Base-by-base conservation (phyloP, 2,888 invertebrate genomes). In the Rugalucina vietnamica region DNA sequence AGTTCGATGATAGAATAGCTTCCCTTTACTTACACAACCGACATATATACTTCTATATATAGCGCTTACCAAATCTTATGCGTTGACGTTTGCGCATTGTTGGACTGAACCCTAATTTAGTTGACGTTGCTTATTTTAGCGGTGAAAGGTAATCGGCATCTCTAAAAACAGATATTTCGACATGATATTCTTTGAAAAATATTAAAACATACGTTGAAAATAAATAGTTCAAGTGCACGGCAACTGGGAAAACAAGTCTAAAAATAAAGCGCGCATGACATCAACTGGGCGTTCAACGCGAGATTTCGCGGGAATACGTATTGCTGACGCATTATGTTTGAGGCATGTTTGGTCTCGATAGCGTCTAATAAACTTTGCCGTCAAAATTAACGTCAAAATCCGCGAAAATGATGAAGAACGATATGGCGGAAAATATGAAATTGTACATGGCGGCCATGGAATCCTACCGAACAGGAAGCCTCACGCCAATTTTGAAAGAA, bases 401-500 rank as follows among this genome's bases (percentile, higher is more conserved):
- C 60, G 60, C 60, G 65, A 39, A 37, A 57, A 60, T 34, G 37
- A 50, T 39, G 37, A 36, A 39, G 60, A 65, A 57, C 8, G 57
- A 76, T 34, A 27, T 21, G 2, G 50, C 54, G 27, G 87, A 87
- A 65, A 90, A 91, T 76, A 86, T 88, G 70, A 89, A 89, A 75
- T 83, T 91, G 49, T 71, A 82, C 0, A 79, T 89, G 27, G 91
- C 91, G 0, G 88, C 90, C 8, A 76, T 91, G 21, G 84, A 90
- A 74, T 84, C 85, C 14, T 87, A 85, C 36, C 88, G 84, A 3
- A 87, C 90, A 2, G 89, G 88, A 5, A 83, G 80, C 54, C 39
- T 82, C 80, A 89, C 85, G 69, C 92, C 85, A 75, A 79, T 92
- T 49, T 84, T 92, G 79, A 93, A 93, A 79, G 91, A 92, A 73